Percentiles rank a stretch among this genome's conserved stretches.
Conservation (phyloP, 2,888 invertebrate species). For the Bedellia somnulentella region DNA sequence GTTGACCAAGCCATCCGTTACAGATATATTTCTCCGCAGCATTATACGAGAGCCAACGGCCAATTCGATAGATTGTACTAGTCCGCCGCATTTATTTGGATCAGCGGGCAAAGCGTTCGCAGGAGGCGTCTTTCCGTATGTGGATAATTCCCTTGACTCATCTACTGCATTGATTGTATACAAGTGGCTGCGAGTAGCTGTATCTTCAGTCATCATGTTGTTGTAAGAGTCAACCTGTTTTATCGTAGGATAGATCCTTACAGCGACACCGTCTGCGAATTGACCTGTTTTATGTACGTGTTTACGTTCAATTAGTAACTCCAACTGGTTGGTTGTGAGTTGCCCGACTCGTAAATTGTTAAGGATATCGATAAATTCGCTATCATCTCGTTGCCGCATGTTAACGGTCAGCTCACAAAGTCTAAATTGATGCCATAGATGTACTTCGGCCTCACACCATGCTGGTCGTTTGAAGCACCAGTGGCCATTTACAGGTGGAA, state of each 20-base stretch:
- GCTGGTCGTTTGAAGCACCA: no score
- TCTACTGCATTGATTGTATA: slow-evolving; percentile 6
- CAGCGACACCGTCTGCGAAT: no score
- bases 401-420: no score
- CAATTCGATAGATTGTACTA: slow-evolving; percentile 9
- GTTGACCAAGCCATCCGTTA: slow-evolving; percentile 13
- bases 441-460: no score
- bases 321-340: no score
- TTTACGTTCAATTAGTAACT: no score
- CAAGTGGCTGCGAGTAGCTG: not conserved
- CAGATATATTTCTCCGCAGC: slow-evolving; percentile 14
- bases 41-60: slow-evolving; percentile 13
- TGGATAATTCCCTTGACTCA: not conserved
- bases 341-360: no score
- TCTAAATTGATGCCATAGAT: no score
- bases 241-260: not conserved
- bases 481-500: no score
- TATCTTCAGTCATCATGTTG: not conserved
- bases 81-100: slow-evolving; percentile 12
- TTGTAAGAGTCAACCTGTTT: not conserved
- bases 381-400: no score
- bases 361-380: no score
- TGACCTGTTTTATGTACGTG: no score
- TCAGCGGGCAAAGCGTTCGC: slow-evolving; percentile 10
- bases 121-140: not conserved